Percentiles rank a stretch among this genome's conserved stretches.
phyloP scores from a whole-genome alignment of 2,113 vertebrate species.

The Seriola quinqueradiata region DNA sequence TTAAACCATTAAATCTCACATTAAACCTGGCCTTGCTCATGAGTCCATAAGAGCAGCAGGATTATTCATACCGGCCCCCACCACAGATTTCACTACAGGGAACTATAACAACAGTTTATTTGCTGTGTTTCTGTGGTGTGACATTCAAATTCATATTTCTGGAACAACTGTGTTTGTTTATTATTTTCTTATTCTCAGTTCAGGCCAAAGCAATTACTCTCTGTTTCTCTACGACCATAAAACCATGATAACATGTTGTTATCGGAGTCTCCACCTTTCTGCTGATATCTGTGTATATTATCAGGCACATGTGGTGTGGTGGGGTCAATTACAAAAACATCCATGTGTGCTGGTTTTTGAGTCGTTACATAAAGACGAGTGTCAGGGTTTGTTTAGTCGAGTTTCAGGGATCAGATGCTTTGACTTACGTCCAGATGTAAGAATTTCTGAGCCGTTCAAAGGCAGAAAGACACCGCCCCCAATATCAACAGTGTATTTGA shows the following conservation, averaged over 20 bases:
- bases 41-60: too few relatives aligned
- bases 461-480: background rate
- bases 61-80: too few relatives aligned
- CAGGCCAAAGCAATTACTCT: slow-evolving; percentile 10
- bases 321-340: background rate
- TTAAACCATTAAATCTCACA: too few relatives aligned
- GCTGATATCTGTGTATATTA: background rate
- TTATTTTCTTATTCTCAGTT: background rate
- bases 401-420: background rate
- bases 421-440: background rate
- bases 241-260: background rate
- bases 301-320: background rate
- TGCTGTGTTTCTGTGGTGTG: too few relatives aligned
- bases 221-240: background rate
- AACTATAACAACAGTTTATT: background rate
- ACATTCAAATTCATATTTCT: background rate
- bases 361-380: background rate
- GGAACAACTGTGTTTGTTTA: background rate
- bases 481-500: background rate
- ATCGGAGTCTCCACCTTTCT: too few relatives aligned
- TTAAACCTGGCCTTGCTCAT: too few relatives aligned
- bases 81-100: background rate
- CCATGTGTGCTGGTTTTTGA: background rate
- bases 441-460: background rate
- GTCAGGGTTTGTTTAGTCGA: background rate